Evolutionary conservation across 2,113 vertebrate genomes (phyloP).

Genomic region (Sebastes schlegelii): DNA sequence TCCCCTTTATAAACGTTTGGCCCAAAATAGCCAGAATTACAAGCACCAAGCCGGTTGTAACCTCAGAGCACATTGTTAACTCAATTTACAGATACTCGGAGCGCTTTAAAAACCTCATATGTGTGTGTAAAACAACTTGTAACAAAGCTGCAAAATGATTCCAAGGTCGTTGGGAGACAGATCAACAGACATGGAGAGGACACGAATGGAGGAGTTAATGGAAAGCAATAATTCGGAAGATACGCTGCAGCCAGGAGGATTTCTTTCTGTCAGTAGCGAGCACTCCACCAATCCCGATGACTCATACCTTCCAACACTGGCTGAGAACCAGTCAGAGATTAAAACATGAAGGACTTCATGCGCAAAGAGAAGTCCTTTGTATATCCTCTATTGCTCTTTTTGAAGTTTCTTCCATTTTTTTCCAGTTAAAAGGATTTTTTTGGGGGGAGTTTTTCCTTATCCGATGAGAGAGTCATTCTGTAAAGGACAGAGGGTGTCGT

Average conservation of each 20-base stretch:
- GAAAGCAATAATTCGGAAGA: constrained; percentile 22
- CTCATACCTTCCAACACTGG: constrained; percentile 62
- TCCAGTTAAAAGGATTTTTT: no score
- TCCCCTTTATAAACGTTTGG: constrained; percentile 51
- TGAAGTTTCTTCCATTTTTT: no score
- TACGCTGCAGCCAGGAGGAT: background rate
- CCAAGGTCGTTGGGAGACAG: background rate
- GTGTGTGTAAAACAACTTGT: background rate
- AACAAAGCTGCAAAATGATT: background rate
- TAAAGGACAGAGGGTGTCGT: no score
- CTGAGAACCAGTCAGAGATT: constrained; percentile 14
- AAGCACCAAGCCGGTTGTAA: background rate
- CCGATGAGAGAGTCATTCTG: no score
- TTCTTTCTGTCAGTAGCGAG: constrained; percentile 21
- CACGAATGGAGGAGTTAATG: background rate
- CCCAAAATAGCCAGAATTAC: constrained; percentile 53
- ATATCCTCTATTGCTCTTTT: no score
- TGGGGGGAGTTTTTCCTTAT: no score
- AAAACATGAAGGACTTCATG: constrained; percentile 46
- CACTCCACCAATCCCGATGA: constrained; percentile 46
- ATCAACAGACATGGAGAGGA: background rate
- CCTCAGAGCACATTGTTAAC: constrained; percentile 16
- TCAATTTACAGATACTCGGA: background rate
- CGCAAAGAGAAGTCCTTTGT: background rate
- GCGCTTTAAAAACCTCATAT: background rate